A percentile compares a stretch with the other conserved stretches of the same genome.
phyloP scores from a whole-genome alignment of 2,797 vertebrate genomes.

The Ceryle rudis region DNA sequence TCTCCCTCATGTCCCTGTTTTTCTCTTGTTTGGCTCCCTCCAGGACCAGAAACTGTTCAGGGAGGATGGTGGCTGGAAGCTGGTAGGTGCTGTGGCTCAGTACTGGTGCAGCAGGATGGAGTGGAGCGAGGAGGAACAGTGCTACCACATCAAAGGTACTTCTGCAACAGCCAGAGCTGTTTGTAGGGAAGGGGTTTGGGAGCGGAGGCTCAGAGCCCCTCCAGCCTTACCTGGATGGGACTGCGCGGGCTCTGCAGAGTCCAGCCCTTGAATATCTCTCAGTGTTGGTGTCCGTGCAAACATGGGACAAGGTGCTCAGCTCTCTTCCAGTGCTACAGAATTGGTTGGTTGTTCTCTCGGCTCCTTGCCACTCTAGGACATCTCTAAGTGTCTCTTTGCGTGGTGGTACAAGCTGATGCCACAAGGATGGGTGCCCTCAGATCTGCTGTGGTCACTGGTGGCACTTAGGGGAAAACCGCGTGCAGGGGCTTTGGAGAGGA shows the following conservation, averaged over 20 bases:
- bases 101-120: conserved; percentile 94
- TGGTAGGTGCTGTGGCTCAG: conserved; percentile 88
- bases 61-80: conserved; percentile 84
- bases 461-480: not conserved
- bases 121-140: conserved; percentile 84
- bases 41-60: conserved; percentile 91
- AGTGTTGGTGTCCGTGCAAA: accelerated
- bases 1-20: accelerated
- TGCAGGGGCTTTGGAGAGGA: not conserved
- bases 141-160: conserved; percentile 86
- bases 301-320: not conserved
- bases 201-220: accelerated
- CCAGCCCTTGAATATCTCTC: not conserved
- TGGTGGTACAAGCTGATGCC: not conserved
- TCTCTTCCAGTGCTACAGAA: not conserved
- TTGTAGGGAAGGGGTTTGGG: not conserved
- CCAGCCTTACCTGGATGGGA: not conserved
- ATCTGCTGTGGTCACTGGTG: not conserved
- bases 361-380: not conserved
- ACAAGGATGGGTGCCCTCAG: not conserved
- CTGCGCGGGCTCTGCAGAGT: accelerated
- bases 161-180: not conserved
- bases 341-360: not conserved
- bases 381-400: not conserved
- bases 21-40: not conserved